Conservation (phyloP, 2,797 vertebrate species). For the Platyrinchus mystaceus region DNA sequence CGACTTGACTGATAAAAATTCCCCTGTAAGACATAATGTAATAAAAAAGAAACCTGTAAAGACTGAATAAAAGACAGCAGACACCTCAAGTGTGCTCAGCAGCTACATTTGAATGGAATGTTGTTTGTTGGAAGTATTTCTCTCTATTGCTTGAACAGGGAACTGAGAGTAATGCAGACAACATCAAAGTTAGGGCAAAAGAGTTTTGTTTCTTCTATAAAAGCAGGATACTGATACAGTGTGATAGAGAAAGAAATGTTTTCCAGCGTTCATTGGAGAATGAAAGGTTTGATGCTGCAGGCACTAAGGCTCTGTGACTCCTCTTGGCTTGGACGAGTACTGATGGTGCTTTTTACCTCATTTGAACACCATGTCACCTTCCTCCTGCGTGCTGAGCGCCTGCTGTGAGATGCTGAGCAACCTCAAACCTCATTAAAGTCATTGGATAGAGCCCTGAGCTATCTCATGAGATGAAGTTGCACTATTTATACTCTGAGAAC, state of each 20-base stretch:
- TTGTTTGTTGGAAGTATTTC: not conserved
- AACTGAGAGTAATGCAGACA: not conserved
- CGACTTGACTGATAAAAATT: not conserved
- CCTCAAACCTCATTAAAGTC: conserved; percentile 11
- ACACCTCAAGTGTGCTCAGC: not conserved
- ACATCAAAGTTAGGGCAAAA: not conserved
- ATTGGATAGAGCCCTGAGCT: not conserved
- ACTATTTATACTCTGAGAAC: conserved; percentile 73
- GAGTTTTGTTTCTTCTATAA: not conserved
- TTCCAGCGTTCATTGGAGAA: not conserved
- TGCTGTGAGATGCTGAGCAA: not conserved
- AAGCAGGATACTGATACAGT: not conserved
- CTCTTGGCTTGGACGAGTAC: rapidly evolving
- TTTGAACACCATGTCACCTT: not conserved
- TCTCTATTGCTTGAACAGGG: not conserved
- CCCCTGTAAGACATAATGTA: not conserved
- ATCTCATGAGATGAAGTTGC: conserved; percentile 53
- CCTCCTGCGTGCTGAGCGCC: not conserved
- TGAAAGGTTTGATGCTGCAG: not conserved
- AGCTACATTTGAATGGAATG: not conserved
- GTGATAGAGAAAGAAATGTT: not conserved
- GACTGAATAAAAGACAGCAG: not conserved
- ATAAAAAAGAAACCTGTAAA: not conserved
- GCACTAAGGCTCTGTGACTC: not conserved
- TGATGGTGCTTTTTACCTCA: not conserved